These are phyloP conservation scores for Galeopterus variegatus DNA, from an alignment of 2,113 vertebrate genomes.

Conservation along the genomic window DNA sequence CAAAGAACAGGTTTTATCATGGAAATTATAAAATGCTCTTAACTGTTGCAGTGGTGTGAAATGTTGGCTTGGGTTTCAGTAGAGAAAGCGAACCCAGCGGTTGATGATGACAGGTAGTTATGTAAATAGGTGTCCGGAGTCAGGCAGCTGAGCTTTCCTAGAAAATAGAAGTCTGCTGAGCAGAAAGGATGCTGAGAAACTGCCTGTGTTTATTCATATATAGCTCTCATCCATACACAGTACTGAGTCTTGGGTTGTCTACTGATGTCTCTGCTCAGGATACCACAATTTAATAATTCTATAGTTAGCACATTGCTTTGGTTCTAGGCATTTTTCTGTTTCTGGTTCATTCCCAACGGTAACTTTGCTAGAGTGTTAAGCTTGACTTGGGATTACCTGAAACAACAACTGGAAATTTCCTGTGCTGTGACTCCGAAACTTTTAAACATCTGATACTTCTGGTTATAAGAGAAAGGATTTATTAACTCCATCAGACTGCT, in stretches of 20 bases:
- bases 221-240: not conserved
- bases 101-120: conserved; percentile 73
- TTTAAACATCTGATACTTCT: not conserved
- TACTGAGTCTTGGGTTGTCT: not conserved
- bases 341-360: not conserved
- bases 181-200: not conserved
- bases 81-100: conserved; percentile 34
- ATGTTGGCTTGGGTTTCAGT: conserved; percentile 52
- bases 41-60: conserved; percentile 7
- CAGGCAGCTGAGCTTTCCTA: not conserved
- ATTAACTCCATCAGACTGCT: not conserved
- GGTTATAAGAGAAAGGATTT: not conserved
- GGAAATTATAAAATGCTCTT: conserved; percentile 65
- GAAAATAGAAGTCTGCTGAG: not conserved
- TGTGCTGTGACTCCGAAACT: not conserved
- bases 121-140: conserved; percentile 63
- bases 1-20: conserved; percentile 71
- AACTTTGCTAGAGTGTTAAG: not conserved
- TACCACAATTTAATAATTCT: not conserved
- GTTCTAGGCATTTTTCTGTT: not conserved
- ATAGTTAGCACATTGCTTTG: not conserved
- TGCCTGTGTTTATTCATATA: fast-evolving
- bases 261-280: no score
- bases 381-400: not conserved
- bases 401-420: not conserved